Evolutionary conservation across 2,797 vertebrate genomes (phyloP).

Genomic region (Setipinna tenuifilis): DNA sequence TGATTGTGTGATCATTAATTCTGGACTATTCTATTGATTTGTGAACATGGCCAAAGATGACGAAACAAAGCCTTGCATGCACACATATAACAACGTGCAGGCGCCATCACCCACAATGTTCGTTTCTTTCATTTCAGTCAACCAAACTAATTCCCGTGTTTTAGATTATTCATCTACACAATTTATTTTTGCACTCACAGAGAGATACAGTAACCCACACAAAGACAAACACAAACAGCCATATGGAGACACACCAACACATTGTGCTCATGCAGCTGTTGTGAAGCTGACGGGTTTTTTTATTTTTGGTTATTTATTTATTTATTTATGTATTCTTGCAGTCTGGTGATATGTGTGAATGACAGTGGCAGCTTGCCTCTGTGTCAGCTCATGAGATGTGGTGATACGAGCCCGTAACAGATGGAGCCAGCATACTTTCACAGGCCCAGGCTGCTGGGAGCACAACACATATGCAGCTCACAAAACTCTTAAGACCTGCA

Average conservation of each 20-base stretch:
- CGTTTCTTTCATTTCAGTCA: not conserved
- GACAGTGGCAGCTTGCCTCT: constrained; percentile 28
- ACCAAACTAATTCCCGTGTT: not conserved
- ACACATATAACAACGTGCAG: not conserved
- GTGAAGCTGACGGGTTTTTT: constrained; percentile 43
- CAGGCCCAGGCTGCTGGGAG: not conserved
- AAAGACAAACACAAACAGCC: constrained; percentile 10
- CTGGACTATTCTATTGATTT: not conserved
- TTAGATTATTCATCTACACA: not conserved
- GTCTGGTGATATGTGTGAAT: constrained; percentile 42
- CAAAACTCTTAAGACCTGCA: not conserved
- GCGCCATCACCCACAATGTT: not conserved
- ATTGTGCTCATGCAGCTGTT: constrained; percentile 42
- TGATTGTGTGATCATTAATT: not conserved
- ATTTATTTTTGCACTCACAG: too few relatives aligned
- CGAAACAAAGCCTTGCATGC: not conserved
- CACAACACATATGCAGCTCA: not conserved
- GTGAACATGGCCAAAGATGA: not conserved
- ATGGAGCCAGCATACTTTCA: constrained; percentile 27
- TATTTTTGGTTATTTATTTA: too few relatives aligned
- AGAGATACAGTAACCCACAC: constrained; percentile 21
- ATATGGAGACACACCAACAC: constrained; percentile 46
- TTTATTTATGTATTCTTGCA: constrained; percentile 33
- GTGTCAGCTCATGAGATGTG: constrained; percentile 44
- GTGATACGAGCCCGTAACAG: constrained; percentile 39